Conservation (phyloP, 2,113 vertebrate genomes). For the Oostethus manadensis region DNA sequence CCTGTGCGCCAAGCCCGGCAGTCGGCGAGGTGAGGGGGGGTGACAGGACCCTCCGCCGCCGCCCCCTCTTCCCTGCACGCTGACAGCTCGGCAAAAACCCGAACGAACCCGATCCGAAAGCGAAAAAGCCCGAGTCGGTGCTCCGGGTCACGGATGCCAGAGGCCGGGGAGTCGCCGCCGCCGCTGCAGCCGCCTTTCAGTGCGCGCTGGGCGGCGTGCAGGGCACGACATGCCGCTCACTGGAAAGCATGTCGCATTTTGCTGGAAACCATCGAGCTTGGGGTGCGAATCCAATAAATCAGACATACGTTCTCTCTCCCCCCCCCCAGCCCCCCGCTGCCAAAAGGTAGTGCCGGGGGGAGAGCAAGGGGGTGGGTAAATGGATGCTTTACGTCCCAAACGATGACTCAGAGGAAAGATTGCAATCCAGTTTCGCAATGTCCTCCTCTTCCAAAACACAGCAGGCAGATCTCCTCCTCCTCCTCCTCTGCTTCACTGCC, state of each 20-base stretch:
- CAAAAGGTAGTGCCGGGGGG: background rate
- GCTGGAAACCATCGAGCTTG: slow-evolving; percentile 34
- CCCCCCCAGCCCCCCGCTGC: background rate
- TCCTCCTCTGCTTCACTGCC: slow-evolving; percentile 9
- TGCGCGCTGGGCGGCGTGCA: slow-evolving; percentile 38
- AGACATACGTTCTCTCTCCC: background rate
- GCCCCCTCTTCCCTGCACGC: slow-evolving; percentile 20
- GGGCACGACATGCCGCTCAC: slow-evolving; percentile 44
- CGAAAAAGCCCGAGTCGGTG: slow-evolving; percentile 1
- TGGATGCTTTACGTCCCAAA: slow-evolving; percentile 50
- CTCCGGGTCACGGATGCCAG: slow-evolving; percentile 8
- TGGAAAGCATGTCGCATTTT: slow-evolving; percentile 69
- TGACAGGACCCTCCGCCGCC: slow-evolving; percentile 59
- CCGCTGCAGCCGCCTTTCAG: slow-evolving; percentile 32
- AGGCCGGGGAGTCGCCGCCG: slow-evolving; percentile 14
- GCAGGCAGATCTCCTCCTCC: slow-evolving; percentile 24
- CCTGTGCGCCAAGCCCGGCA: too few species aligned
- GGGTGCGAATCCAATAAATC: too few species aligned
- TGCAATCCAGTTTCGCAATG: slow-evolving; percentile 66
- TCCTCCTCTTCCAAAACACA: slow-evolving; percentile 66
- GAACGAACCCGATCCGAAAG: slow-evolving; percentile 22
- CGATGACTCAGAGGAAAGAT: slow-evolving; percentile 63
- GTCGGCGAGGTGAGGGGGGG: background rate
- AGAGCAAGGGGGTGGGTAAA: slow-evolving; percentile 3
- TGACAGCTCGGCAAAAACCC: slow-evolving; percentile 40